phyloP scores from a whole-genome alignment of 2,113 vertebrate genomes.

The Scomber colias region DNA sequence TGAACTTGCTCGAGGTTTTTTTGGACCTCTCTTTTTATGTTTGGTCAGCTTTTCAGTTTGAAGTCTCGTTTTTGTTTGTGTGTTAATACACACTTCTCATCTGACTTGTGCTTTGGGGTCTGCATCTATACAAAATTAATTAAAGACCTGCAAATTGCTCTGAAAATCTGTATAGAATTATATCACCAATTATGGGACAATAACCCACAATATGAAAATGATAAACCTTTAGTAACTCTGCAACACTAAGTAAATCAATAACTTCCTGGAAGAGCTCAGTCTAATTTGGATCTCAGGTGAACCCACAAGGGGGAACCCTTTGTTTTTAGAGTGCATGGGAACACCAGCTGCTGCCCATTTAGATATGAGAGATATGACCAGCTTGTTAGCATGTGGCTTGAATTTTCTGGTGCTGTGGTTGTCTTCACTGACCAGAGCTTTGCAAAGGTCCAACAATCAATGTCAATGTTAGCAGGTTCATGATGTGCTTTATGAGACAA shows the following conservation, averaged over 20 bases:
- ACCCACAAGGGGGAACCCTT: not conserved
- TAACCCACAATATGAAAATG: not conserved
- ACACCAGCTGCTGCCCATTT: slow-evolving; percentile 25
- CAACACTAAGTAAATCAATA: too few relatives aligned
- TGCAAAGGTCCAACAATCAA: slow-evolving; percentile 4
- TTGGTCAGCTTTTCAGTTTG: too few relatives aligned
- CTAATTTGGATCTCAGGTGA: too few relatives aligned
- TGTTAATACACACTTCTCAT: too few relatives aligned
- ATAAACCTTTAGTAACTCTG: too few relatives aligned
- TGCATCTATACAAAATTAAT: too few relatives aligned
- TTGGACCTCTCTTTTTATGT: too few relatives aligned
- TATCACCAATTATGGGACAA: not conserved
- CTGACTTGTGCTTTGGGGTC: too few relatives aligned
- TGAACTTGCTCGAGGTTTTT: too few relatives aligned
- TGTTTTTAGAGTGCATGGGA: not conserved
- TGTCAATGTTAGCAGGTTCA: not conserved
- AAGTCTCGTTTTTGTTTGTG: too few relatives aligned
- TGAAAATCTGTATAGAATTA: not conserved
- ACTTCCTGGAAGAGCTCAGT: too few relatives aligned
- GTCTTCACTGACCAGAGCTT: slow-evolving; percentile 17
- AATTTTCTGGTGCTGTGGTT: not conserved
- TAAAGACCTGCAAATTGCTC: too few relatives aligned
- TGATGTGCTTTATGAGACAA: not conserved
- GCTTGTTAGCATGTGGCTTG: slow-evolving; percentile 14
- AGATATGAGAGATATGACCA: slow-evolving; percentile 1